Evolutionary conservation across 2,797 vertebrate species (phyloP).

Genomic region (Leptatherina wallacei): DNA sequence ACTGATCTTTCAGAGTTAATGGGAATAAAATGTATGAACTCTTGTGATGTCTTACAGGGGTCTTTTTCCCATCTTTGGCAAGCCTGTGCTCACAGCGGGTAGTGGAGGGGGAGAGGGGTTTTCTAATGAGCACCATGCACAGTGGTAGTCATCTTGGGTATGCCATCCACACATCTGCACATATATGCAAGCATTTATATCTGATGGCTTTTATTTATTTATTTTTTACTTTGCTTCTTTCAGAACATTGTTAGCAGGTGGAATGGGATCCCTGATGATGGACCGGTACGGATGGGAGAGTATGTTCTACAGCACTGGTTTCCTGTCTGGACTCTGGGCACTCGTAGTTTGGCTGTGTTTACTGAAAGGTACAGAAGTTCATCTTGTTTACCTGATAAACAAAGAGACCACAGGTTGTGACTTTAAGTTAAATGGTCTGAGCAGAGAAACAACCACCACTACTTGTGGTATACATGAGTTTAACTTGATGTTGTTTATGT

Average conservation of each 20-base stretch:
- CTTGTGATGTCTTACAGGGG: conserved; percentile 60
- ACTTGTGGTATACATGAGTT: neutral
- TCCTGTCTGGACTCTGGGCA: conserved; percentile 87
- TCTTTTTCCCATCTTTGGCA: conserved; percentile 78
- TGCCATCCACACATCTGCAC: neutral
- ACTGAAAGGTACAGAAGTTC: conserved; percentile 76
- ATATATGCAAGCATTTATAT: neutral
- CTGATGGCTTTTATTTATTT: neutral
- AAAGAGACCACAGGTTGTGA: neutral
- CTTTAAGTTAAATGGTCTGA: neutral
- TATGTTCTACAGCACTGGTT: conserved; percentile 87
- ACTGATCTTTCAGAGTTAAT: neutral
- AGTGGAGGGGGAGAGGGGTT: conserved; percentile 66
- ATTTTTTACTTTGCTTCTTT: conserved; percentile 11
- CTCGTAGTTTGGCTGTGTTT: conserved; percentile 86
- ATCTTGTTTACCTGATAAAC: neutral
- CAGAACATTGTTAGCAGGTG: conserved; percentile 89
- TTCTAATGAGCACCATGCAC: conserved; percentile 72
- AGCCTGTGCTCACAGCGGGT: conserved; percentile 80
- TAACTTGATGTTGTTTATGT: neutral
- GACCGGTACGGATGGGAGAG: conserved; percentile 90
- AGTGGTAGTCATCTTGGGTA: conserved; percentile 77
- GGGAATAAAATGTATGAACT: neutral
- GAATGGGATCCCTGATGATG: conserved; percentile 87
- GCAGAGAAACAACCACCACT: neutral